A percentile compares a stretch with the other conserved stretches of the same genome.
Evolutionary conservation across 2,113 vertebrate species (phyloP).

Genomic region (Thryonomys swinderianus): DNA sequence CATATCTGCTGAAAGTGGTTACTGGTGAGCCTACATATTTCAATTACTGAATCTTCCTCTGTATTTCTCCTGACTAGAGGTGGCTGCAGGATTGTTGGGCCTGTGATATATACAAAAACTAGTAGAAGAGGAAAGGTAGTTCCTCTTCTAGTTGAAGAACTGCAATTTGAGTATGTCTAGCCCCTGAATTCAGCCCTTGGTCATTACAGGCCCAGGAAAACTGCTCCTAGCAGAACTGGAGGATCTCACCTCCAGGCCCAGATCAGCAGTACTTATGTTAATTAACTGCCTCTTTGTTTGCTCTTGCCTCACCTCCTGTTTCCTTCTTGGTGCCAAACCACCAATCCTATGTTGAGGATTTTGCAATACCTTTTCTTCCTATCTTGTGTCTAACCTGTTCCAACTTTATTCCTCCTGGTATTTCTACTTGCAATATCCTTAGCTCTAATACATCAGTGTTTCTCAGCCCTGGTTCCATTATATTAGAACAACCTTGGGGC

Average conservation of each 20-base stretch:
- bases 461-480: not conserved
- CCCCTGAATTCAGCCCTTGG: not conserved
- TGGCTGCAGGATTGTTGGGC: not conserved
- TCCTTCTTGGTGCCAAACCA: not conserved
- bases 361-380: not conserved
- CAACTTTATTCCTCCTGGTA: not conserved
- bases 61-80: not conserved
- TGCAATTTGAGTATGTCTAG: not conserved
- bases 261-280: not conserved
- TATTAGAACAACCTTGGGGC: not conserved
- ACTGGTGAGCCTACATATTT: not conserved
- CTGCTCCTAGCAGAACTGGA: not conserved
- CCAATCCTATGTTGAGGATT: not conserved
- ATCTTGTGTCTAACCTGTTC: not conserved
- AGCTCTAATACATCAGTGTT: not conserved
- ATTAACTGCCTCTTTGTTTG: not conserved
- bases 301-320: not conserved
- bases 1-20: not conserved
- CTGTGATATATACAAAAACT: not conserved
- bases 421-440: not conserved
- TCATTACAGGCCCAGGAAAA: not conserved
- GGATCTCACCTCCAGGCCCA: accelerated
- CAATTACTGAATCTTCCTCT: not conserved
- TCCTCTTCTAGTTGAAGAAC: too few relatives aligned
- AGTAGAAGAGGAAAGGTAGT: not conserved